Base-by-base conservation (phyloP, 2,888 invertebrate genomes). In the Drosophila falleni region DNA sequence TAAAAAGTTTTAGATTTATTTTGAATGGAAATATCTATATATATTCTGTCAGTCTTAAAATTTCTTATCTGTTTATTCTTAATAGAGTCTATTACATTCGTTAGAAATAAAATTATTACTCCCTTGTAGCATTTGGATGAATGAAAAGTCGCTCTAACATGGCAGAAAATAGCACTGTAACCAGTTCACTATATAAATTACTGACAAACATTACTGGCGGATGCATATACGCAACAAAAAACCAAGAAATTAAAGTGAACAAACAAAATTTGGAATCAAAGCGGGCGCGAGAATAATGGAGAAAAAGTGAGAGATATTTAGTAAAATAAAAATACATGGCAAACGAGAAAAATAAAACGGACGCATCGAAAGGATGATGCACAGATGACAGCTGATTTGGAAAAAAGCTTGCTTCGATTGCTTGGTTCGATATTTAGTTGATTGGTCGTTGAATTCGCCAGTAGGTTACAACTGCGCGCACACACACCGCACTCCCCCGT, bases 401-500 rank as follows among this genome's bases (percentile, higher is more conserved):
- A 59, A 59, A 67, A 74, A 44, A 39, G 74, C 69, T 71, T 47
- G 60, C 37, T 56, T 75, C 41, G 60, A 65, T 66, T 59, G 62
- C 56, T 71, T 71, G 66, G 53, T 63, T 72, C 73, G 63, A 56
- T 63, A 41, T 26, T 49, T 23, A 41, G 23, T 50, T 31, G 10
- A 19, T 33, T 16, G 54, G 16, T 56, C 31, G 61, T 66, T 55
- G 44, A 59, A 78, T 76, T 77, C 81, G 79, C 80, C 80, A 81
- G 85, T 76, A 74, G 61, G 72, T 71, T 19, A 16, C 37, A 54
- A 67, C 56, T 74, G 81, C 73, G 78, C 74, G 26, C 74, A 55
- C 74, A 56, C 74, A 67, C 74, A 78, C 74, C 81, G 75, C 74
- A 79, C 76, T 73, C 73, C 78, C 77, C 80, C 70, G 63, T 72